Evolutionary conservation across 2,797 vertebrate genomes (phyloP).

Genomic region (Cuculus canorus): DNA sequence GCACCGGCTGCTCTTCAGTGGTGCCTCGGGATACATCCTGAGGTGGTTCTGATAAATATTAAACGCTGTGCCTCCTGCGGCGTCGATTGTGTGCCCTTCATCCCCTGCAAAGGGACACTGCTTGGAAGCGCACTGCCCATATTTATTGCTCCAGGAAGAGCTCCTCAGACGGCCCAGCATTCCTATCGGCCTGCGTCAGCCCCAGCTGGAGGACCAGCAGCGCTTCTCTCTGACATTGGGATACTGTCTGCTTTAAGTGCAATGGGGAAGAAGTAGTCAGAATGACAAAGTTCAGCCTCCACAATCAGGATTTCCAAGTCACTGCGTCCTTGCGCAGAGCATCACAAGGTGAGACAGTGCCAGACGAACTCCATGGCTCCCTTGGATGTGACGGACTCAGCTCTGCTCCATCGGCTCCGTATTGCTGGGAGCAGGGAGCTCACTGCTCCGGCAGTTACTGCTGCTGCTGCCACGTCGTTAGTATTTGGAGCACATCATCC

Average conservation of each 20-base stretch:
- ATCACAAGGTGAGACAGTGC: not conserved
- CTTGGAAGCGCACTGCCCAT: not conserved
- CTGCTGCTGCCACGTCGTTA: not conserved
- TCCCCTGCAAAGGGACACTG: not conserved
- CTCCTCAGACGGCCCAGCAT: not conserved
- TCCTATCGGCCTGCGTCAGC: accelerated
- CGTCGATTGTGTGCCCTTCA: not conserved
- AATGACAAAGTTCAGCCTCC: not conserved
- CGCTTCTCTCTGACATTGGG: not conserved
- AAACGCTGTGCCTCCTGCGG: not conserved
- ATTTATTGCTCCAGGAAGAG: not conserved
- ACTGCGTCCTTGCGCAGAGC: not conserved
- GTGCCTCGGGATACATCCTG: accelerated
- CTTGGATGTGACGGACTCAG: not conserved
- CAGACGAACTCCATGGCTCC: not conserved
- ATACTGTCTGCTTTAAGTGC: not conserved
- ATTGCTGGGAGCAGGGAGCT: not conserved
- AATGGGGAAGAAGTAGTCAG: not conserved
- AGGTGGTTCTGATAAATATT: not conserved
- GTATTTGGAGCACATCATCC: not conserved
- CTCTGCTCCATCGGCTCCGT: not conserved
- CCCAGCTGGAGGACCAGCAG: not conserved
- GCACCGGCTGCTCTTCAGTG: not conserved
- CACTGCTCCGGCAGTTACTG: not conserved
- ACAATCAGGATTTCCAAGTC: not conserved